phyloP scores from a whole-genome alignment of 2,888 invertebrate genomes.

The Noctua fimbriata region DNA sequence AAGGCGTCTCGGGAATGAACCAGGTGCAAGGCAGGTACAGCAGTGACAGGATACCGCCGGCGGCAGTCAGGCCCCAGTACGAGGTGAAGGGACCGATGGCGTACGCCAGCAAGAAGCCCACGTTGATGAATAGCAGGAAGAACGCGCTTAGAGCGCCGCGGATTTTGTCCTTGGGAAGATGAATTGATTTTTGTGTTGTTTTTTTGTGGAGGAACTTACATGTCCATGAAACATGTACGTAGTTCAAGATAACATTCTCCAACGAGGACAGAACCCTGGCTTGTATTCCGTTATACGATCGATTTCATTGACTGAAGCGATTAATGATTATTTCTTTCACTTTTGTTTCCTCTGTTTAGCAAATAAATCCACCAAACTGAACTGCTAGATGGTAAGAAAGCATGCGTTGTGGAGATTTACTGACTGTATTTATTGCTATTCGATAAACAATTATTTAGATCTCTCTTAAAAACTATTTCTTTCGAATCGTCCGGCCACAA shows the following conservation, averaged over 20 bases:
- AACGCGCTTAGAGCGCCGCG: slow-evolving; percentile 95
- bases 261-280: too few relatives aligned
- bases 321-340: too few relatives aligned
- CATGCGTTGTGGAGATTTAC: too few relatives aligned
- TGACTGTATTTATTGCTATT: too few relatives aligned
- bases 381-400: too few relatives aligned
- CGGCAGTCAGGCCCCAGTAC: slow-evolving; percentile 92
- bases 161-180: slow-evolving; percentile 90
- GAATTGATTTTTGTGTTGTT: background rate
- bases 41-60: slow-evolving; percentile 92
- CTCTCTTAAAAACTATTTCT: too few relatives aligned
- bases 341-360: too few relatives aligned
- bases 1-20: slow-evolving; percentile 95
- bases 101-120: slow-evolving; percentile 93
- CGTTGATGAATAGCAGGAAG: slow-evolving; percentile 93
- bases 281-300: too few relatives aligned
- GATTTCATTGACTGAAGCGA: too few relatives aligned
- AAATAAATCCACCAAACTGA: too few relatives aligned
- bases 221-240: background rate
- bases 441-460: too few relatives aligned
- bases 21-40: slow-evolving; percentile 92
- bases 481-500: too few relatives aligned
- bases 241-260: background rate
- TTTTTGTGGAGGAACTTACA: background rate
- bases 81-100: slow-evolving; percentile 93